phyloP scores from a whole-genome alignment of 2,888 invertebrate species.

The Volucella inflata region DNA sequence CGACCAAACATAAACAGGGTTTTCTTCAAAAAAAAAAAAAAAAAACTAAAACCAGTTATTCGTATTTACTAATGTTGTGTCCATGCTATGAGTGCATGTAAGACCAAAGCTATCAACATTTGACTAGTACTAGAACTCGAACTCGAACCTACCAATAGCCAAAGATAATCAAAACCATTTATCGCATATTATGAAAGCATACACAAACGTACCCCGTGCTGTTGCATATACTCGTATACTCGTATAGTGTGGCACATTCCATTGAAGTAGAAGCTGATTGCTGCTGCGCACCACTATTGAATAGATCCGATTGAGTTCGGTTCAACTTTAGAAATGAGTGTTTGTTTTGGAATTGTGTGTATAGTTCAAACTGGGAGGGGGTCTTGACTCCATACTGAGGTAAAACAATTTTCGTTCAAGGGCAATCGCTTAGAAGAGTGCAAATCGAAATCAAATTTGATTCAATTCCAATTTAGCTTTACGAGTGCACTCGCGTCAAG shows the following conservation, averaged over 20 bases:
- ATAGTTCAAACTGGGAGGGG: conserved; percentile 4
- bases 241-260: conserved; percentile 63
- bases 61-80: conserved; percentile 20
- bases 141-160: conserved; percentile 46
- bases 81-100: conserved; percentile 47
- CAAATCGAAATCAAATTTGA: conserved; percentile 57
- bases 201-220: conserved; percentile 29
- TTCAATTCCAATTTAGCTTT: conserved; percentile 43
- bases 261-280: conserved; percentile 32
- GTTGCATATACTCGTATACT: neutral
- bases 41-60: conserved; percentile 70
- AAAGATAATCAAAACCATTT: conserved; percentile 69
- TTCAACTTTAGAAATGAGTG: conserved; percentile 58
- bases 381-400: conserved; percentile 3
- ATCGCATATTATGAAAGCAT: conserved; percentile 46
- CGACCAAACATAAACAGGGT: conserved; percentile 46
- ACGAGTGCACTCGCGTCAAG: conserved; percentile 30
- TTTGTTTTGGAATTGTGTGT: conserved; percentile 61
- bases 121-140: conserved; percentile 36
- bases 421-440: conserved; percentile 61
- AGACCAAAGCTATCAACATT: conserved; percentile 54
- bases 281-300: conserved; percentile 34
- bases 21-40: conserved; percentile 37
- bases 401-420: conserved; percentile 68
- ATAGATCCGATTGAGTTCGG: conserved; percentile 61